Evolutionary conservation across 2,113 vertebrate genomes (phyloP), one percentile per base, ranked within the genome.

Genomic region (Jacana jacana): DNA sequence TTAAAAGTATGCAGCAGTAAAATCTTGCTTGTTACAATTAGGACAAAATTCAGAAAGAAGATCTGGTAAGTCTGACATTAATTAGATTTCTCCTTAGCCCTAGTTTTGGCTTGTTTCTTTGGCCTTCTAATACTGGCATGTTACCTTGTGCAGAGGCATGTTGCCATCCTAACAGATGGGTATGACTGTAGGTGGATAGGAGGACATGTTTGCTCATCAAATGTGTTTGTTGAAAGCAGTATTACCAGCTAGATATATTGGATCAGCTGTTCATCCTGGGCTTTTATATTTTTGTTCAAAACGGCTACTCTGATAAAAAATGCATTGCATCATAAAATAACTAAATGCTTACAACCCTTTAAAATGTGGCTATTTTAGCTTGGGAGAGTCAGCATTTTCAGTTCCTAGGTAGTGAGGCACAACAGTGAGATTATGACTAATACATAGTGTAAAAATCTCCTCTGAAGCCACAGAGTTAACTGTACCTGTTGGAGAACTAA

Each of bases 161-260:
- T 52, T 96, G 96, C 92, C 97, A 97, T 96, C 70, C 19, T 88
- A 90, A 81, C 97, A 98, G 97, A 98, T 98, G 98, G 96, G 17
- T 81, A 60, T 71, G 73, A 86, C 93, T 96, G 89, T 94, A 96
- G 94, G 93, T 96, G 97, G 86, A 93, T 97, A 94, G 92, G 89
- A 97, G 78, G 96, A 88, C 58, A 85, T 91, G 93, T 97, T 96
- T 97, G 80, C 86, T 97, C 92, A 92, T 97, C 97, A 96, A 13
- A 93, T 88, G 81, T 94, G 58, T 92, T 97, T 97, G 95, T 72
- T 58, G 12, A 90, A 92, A 88, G 61, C 46, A 71, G 39, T 37
- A 33, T 90, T 94, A 64, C 52, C 27, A 93, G 86, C 88, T 89
- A 97, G 81, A 90, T 93, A 95, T 65, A 48, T 28, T 91, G 39